phyloP scores from a whole-genome alignment of 2,888 invertebrate genomes.

The Spisula solida region DNA sequence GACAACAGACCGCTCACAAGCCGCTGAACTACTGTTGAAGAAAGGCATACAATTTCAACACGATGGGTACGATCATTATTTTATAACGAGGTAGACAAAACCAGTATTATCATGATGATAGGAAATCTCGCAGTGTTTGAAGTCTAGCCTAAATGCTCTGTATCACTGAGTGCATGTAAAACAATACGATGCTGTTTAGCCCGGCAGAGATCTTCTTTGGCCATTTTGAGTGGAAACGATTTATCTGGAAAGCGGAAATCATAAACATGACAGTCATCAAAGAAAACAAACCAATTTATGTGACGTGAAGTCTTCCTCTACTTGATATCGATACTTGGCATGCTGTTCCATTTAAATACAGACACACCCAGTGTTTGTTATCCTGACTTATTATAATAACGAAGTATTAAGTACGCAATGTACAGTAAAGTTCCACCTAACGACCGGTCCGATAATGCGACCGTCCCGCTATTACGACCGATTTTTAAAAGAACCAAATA shows the following conservation, averaged over 20 bases:
- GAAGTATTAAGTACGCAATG: neutral
- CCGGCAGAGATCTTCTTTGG: neutral
- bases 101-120: too few relatives aligned
- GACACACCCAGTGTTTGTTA: neutral
- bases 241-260: neutral
- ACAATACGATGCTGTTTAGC: neutral
- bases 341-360: neutral
- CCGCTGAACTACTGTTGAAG: too few relatives aligned
- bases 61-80: too few relatives aligned
- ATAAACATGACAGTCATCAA: slow-evolving; percentile 3
- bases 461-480: too few relatives aligned
- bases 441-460: too few relatives aligned
- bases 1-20: too few relatives aligned
- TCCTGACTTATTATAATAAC: neutral
- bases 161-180: neutral
- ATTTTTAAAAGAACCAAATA: too few relatives aligned
- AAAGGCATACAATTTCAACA: too few relatives aligned
- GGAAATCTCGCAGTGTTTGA: too few relatives aligned
- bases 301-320: neutral
- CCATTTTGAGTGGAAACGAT: neutral
- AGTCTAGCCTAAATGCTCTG: neutral
- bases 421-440: too few relatives aligned
- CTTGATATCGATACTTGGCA: neutral
- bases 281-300: slow-evolving; percentile 17
- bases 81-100: too few relatives aligned